These are phyloP conservation scores for Ethmia dodecea DNA, from an alignment of 2,888 invertebrate genomes.

Conservation along the genomic window DNA sequence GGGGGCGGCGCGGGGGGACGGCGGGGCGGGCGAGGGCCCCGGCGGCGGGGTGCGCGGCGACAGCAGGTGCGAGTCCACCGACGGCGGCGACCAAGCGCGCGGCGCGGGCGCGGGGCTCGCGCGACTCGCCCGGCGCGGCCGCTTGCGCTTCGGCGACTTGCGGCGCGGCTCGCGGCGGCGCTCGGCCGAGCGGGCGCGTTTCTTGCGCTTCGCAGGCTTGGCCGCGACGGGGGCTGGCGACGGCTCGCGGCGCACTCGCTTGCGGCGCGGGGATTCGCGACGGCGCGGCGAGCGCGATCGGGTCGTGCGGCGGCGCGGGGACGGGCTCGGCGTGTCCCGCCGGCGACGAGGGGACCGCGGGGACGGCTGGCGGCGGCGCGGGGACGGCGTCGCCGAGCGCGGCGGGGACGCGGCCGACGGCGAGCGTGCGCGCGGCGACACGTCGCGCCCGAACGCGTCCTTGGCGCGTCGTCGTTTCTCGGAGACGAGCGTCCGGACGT, in stretches of 20 bases:
- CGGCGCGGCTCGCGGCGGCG: slow-evolving; percentile 34
- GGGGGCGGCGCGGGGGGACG: slow-evolving; percentile 27
- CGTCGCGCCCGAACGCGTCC: slow-evolving; percentile 88
- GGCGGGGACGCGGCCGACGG: slow-evolving; percentile 24
- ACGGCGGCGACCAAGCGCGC: slow-evolving; percentile 30
- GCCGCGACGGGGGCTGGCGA: slow-evolving; percentile 26
- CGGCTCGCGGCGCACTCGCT: slow-evolving; percentile 23
- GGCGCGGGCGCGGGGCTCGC: slow-evolving; percentile 17
- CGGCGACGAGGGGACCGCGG: slow-evolving; percentile 4
- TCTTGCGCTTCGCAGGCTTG: slow-evolving; percentile 21
- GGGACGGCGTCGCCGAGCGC: slow-evolving; percentile 25
- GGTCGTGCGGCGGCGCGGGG: slow-evolving; percentile 21
- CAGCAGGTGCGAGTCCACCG: slow-evolving; percentile 73
- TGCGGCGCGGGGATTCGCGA: slow-evolving; percentile 9
- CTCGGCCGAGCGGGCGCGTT: slow-evolving; percentile 13
- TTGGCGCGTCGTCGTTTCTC: slow-evolving; percentile 82
- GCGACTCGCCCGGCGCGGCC: slow-evolving; percentile 28
- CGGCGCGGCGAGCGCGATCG: slow-evolving; percentile 30
- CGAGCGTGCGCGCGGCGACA: slow-evolving; percentile 50
- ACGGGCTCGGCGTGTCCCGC: slow-evolving; percentile 11
- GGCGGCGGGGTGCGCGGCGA: slow-evolving; percentile 81
- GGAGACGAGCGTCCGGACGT: slow-evolving; percentile 87
- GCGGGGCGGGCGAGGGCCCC: slow-evolving; percentile 67
- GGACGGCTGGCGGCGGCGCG: slow-evolving; percentile 18
- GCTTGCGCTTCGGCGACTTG: slow-evolving; percentile 17